A percentile compares a stretch with the other conserved stretches of the same genome.
These are phyloP conservation scores for Carassius auratus DNA, from an alignment of 2,113 vertebrate genomes.

Conservation along the genomic window DNA sequence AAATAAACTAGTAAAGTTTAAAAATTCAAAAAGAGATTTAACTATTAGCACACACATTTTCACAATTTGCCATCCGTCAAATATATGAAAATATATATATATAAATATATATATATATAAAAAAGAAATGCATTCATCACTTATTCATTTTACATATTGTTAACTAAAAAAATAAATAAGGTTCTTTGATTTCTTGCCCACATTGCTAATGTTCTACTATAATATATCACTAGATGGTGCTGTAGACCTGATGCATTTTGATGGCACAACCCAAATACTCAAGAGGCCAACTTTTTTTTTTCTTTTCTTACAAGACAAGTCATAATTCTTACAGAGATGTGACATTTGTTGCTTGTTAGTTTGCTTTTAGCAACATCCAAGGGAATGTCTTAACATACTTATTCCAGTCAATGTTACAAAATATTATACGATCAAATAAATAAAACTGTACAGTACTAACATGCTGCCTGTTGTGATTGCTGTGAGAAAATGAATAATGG, in stretches of 20 bases:
- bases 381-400: neutral
- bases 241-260: constrained; percentile 40
- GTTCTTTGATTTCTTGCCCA: neutral
- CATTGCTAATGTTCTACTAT: neutral
- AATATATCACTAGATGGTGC: constrained; percentile 68
- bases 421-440: constrained; percentile 54
- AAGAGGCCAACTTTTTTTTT: neutral
- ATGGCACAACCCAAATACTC: neutral
- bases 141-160: neutral
- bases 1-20: too few species aligned
- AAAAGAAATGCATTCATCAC: neutral
- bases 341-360: neutral
- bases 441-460: constrained; percentile 42
- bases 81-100: too few species aligned
- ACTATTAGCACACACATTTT: too few species aligned
- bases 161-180: neutral
- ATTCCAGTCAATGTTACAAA: constrained; percentile 51
- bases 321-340: neutral
- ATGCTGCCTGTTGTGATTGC: constrained; percentile 19
- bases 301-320: neutral
- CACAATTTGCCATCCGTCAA: too few species aligned
- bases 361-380: neutral
- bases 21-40: too few species aligned
- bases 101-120: too few species aligned
- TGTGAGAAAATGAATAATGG: constrained; percentile 48